Conservation (phyloP, 2,113 vertebrate species). For the Tupaia tana region DNA sequence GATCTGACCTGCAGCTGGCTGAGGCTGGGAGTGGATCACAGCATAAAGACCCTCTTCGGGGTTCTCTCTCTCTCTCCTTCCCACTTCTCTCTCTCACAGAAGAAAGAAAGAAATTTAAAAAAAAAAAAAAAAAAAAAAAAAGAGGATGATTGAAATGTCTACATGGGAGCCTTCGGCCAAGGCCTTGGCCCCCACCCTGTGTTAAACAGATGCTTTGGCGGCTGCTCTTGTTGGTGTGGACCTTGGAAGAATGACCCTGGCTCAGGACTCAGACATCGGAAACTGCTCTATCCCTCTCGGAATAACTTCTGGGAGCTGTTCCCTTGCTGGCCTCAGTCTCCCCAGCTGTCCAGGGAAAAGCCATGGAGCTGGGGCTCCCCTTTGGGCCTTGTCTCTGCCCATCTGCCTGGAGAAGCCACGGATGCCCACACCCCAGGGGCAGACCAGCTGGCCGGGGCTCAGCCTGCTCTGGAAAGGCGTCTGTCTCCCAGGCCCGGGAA, state of each 20-base stretch:
- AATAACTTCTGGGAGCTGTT: not conserved
- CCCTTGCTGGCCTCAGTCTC: not conserved
- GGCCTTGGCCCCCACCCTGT: not conserved
- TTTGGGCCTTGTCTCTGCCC: not conserved
- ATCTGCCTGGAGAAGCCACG: not conserved
- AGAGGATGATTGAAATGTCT: not conserved
- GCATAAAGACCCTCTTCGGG: too few species aligned
- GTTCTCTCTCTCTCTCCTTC: too few species aligned
- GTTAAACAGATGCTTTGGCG: too few species aligned
- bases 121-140: too few species aligned
- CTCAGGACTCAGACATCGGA: not conserved
- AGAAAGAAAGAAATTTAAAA: too few species aligned
- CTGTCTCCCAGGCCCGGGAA: not conserved
- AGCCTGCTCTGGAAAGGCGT: not conserved
- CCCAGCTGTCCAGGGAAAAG: not conserved
- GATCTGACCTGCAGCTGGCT: too few species aligned
- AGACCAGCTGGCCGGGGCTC: fast-evolving
- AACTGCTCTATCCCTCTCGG: not conserved
- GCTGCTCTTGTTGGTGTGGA: fast-evolving
- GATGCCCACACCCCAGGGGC: not conserved
- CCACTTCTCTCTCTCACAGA: too few species aligned
- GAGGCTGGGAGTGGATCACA: too few species aligned
- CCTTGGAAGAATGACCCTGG: fast-evolving
- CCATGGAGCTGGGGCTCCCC: not conserved
- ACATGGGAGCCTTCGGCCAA: not conserved